Base-by-base conservation (phyloP, 1,140 invertebrate species). In the Philotrypesis tridentata region DNA sequence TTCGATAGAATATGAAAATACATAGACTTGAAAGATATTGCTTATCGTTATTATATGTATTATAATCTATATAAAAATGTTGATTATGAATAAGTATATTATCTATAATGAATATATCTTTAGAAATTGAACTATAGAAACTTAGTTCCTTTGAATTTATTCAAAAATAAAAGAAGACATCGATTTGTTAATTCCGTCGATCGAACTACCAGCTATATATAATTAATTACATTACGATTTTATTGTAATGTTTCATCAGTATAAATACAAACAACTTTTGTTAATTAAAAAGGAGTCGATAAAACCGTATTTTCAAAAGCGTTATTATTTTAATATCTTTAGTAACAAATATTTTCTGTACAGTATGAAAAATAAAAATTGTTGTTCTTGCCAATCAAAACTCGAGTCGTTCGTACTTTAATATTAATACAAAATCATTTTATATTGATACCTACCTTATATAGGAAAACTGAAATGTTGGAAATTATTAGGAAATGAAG, bases 11-110 rank as follows among this genome's bases (percentile, higher is more conserved):
- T 37, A 37, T 37, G 21, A 75, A 61, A 11, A 33, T 63, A 33
- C n/a, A 63, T 75, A 75, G 73, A 61, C 73, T 75, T 75, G 31
- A 23, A 63, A 63, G 60, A 75, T n/a, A n/a, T 75, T 63, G 60
- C 33, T 48, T 21, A 21, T 25, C 7, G 73, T 75, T 75, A 63
- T 40, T 75, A 61, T 11, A 37, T 75, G 73, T 63, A 63, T 55
- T 23, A 23, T 60, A 72, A 14, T 23, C 25, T 74, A 74, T 74
- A 31, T 74, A 48, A 74, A 74, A 74, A 74, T 74, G 48, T 74
- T 74, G 25, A 23, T 29, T 55, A 73, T 73, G 40, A 23, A 73
- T 71, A 73, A 55, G 23, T 55, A 73, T 21, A 55, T 21, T 40
- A 72, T 72, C 37, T 72, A n/a, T 14, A 70, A 33, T 1, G 27